A percentile compares a stretch with the other conserved stretches of the same genome.
Evolutionary conservation across 2,113 vertebrate genomes (phyloP).

Genomic region (Platanista minor): DNA sequence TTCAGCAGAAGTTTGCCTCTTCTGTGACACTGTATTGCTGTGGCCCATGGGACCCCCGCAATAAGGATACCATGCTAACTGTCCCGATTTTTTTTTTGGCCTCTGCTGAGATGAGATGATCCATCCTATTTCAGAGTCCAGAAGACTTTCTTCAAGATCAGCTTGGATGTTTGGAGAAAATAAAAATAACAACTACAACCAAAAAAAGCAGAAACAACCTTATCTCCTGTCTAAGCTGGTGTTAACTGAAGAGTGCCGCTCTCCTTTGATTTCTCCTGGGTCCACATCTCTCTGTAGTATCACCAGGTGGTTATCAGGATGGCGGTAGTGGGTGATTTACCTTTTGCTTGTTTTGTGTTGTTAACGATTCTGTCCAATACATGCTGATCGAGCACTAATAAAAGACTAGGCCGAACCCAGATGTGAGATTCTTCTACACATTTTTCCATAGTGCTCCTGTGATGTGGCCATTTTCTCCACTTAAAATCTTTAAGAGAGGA

Average conservation of each 20-base stretch:
- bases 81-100: conserved; percentile 74
- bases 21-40: conserved; percentile 78
- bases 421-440: conserved; percentile 73
- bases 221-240: conserved; percentile 68
- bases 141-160: conserved; percentile 74
- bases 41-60: conserved; percentile 71
- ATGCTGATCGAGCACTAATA: conserved; percentile 64
- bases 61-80: conserved; percentile 77
- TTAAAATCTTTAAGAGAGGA: conserved; percentile 48
- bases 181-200: not conserved
- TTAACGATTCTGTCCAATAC: conserved; percentile 65
- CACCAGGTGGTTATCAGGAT: conserved; percentile 17
- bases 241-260: conserved; percentile 72
- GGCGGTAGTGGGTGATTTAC: conserved; percentile 58
- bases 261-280: conserved; percentile 68
- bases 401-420: conserved; percentile 64
- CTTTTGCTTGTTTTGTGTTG: conserved; percentile 69
- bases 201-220: not conserved
- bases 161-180: conserved; percentile 74
- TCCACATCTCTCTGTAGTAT: conserved; percentile 49
- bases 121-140: conserved; percentile 76
- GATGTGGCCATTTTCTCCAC: conserved; percentile 47
- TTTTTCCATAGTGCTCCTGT: conserved; percentile 52
- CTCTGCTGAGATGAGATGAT: conserved; percentile 79
- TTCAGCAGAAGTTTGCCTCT: conserved; percentile 86